A percentile compares a stretch with the other conserved stretches of the same genome.
Evolutionary conservation across 2,797 vertebrate genomes (phyloP).

Genomic region (Coranthus polyacanthus): DNA sequence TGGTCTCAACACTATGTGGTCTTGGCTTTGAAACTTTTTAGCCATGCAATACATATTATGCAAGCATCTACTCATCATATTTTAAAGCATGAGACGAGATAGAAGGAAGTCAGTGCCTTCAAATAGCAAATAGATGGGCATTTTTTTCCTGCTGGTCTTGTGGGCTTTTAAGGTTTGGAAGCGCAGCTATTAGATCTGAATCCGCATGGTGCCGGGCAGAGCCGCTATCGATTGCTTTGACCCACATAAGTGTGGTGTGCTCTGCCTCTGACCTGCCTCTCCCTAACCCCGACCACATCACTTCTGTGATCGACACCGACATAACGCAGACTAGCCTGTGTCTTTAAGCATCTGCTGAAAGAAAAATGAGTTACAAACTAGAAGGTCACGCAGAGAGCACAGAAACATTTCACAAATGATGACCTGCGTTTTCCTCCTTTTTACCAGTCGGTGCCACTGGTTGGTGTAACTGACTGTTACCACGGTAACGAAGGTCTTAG

Average conservation of each 20-base stretch:
- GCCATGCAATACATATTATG: not conserved
- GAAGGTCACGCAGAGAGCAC: too few species aligned
- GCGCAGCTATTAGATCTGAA: constrained; percentile 59
- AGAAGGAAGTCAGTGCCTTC: constrained; percentile 17
- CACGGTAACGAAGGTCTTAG: too few species aligned
- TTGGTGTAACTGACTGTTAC: too few species aligned
- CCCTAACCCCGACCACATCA: constrained; percentile 48
- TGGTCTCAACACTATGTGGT: constrained; percentile 1
- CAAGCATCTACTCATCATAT: constrained; percentile 33
- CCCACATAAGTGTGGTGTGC: constrained; percentile 59
- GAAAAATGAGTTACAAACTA: not conserved
- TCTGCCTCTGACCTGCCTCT: constrained; percentile 49
- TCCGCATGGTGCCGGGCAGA: constrained; percentile 44
- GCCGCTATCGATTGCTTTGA: constrained; percentile 69
- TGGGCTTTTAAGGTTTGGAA: constrained; percentile 29
- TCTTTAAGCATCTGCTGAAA: constrained; percentile 3
- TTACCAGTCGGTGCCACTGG: too few species aligned
- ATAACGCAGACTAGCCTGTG: constrained; percentile 14
- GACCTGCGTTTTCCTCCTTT: too few species aligned
- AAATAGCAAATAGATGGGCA: constrained; percentile 18
- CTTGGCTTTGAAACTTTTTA: not conserved
- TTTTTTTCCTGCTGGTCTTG: constrained; percentile 31
- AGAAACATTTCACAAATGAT: too few species aligned
- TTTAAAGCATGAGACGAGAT: constrained; percentile 4
- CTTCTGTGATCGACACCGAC: constrained; percentile 23